Evolutionary conservation across 1,140 invertebrate species (phyloP).

Genomic region (Cydia pomonella): DNA sequence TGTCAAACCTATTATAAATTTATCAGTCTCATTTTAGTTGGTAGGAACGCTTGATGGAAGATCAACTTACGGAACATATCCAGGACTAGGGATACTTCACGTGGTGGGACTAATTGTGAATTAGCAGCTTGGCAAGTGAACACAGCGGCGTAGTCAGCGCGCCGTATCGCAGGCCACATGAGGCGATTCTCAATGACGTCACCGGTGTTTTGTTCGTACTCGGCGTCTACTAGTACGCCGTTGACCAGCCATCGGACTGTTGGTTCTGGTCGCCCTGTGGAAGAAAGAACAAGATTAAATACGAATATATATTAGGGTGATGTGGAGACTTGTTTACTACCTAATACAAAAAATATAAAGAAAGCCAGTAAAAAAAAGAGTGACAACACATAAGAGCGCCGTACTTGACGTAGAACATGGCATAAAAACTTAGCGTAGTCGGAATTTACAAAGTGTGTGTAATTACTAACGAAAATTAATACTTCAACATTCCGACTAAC

Average conservation of each 20-base stretch:
- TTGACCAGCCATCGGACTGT: conserved; percentile 88
- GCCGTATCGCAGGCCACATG: conserved; percentile 85
- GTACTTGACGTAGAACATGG: too few relatives aligned
- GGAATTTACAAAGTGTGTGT: too few relatives aligned
- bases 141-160: conserved; percentile 90
- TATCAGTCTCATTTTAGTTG: too few relatives aligned
- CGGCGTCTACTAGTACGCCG: conserved; percentile 88
- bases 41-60: too few relatives aligned
- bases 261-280: conserved; percentile 84
- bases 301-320: background rate
- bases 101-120: conserved; percentile 88
- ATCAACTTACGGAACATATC: conserved; percentile 90
- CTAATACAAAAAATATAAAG: too few relatives aligned
- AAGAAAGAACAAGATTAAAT: background rate
- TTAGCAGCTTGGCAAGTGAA: conserved; percentile 93
- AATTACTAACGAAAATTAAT: too few relatives aligned
- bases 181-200: conserved; percentile 93
- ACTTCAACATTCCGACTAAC: too few relatives aligned
- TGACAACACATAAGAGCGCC: too few relatives aligned
- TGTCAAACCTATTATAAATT: too few relatives aligned
- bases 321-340: too few relatives aligned
- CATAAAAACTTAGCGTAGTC: too few relatives aligned
- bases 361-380: too few relatives aligned
- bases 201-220: conserved; percentile 89
- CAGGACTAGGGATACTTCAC: conserved; percentile 87